These are phyloP conservation scores for Micrasema longulum DNA, from an alignment of 1,140 invertebrate genomes.

Conservation along the genomic window DNA sequence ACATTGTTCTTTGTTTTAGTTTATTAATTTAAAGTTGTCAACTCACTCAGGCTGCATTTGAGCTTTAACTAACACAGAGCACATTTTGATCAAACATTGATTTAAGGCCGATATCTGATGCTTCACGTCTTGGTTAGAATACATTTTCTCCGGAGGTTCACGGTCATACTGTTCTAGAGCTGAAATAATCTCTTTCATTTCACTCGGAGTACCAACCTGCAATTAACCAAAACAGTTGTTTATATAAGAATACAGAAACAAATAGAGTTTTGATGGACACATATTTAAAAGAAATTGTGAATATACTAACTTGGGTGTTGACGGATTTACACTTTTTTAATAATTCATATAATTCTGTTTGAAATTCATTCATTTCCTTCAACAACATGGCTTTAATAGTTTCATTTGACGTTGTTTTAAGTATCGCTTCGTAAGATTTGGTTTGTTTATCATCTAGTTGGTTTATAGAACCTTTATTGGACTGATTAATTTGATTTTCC, in stretches of 20 bases:
- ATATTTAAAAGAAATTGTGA: neutral
- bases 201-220: slow-evolving; percentile 67
- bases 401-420: slow-evolving; percentile 13
- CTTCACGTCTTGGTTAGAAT: slow-evolving; percentile 63
- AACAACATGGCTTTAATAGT: slow-evolving; percentile 62
- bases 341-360: slow-evolving; percentile 72
- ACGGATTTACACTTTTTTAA: slow-evolving; percentile 64
- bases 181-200: slow-evolving; percentile 63
- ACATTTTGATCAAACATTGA: slow-evolving; percentile 71
- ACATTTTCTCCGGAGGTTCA: slow-evolving; percentile 59
- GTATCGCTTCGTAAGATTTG: slow-evolving; percentile 19
- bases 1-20: too few relatives aligned
- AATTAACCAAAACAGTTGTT: neutral
- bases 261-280: neutral
- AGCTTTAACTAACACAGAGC: slow-evolving; percentile 74
- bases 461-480: neutral
- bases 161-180: slow-evolving; percentile 51
- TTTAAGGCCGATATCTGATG: slow-evolving; percentile 65
- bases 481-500: too few relatives aligned
- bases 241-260: neutral
- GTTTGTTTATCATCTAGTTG: slow-evolving; percentile 19
- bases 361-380: slow-evolving; percentile 73
- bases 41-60: slow-evolving; percentile 72
- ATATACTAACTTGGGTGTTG: slow-evolving; percentile 62
- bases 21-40: too few relatives aligned